Percentiles rank a stretch among this genome's conserved stretches.
phyloP scores from a whole-genome alignment of 2,113 vertebrate genomes.

The Ammospiza caudacuta region DNA sequence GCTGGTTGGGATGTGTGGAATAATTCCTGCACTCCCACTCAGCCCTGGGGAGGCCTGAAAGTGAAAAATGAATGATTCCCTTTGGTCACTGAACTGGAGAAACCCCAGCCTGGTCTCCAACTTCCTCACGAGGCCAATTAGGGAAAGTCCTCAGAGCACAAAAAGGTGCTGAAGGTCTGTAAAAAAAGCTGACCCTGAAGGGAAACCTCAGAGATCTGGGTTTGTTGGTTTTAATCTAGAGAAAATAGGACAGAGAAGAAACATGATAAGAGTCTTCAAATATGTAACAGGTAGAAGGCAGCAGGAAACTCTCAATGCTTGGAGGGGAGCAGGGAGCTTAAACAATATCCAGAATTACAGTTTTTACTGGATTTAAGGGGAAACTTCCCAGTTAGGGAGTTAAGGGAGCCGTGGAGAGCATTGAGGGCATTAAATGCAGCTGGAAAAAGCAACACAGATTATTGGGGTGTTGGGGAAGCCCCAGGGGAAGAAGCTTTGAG shows the following conservation, averaged over 20 bases:
- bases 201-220: background rate
- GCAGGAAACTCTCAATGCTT: background rate
- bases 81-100: background rate
- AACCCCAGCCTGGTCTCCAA: background rate
- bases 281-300: background rate
- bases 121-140: background rate
- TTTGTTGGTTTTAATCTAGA: background rate
- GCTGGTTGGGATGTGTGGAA: background rate
- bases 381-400: background rate
- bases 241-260: slow-evolving; percentile 8
- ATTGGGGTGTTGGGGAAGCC: background rate
- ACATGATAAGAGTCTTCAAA: background rate
- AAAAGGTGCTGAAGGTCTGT: background rate
- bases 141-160: background rate
- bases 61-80: background rate
- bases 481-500: background rate
- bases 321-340: background rate
- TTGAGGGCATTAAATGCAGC: background rate
- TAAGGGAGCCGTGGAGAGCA: background rate
- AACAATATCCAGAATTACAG: background rate
- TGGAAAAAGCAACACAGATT: background rate
- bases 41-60: background rate
- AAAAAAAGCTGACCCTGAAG: background rate
- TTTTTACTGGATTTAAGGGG: background rate
- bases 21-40: background rate